Evolutionary conservation across 2,888 invertebrate species (phyloP), one percentile per base, ranked within the genome.

Genomic region (Flabesymbios commensalis): DNA sequence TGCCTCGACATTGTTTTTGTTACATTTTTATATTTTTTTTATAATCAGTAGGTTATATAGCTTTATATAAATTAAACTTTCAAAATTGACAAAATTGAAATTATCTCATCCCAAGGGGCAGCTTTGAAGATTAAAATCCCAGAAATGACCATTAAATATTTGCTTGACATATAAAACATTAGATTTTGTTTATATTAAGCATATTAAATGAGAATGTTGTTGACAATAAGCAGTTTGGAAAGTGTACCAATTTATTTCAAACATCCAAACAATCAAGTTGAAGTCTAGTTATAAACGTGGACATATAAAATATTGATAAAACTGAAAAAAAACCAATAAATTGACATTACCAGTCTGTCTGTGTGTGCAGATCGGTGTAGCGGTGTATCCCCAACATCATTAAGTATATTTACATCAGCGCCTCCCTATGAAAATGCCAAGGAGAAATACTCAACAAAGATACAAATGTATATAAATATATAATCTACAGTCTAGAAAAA

Each of bases 351-450:
- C 86, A 88, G 87, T 81, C 88, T 85, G 1, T 88, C 88, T 71
- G 89, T 89, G 78, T 88, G 88, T 4, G 89, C 87, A 22, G 89
- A 89, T 74, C 88, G 88, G 73, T 89, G 89, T 33, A 89, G 76
- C 0, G 89, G 85, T 0, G 88, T 88, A 74, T 89, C 89, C 0
- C 89, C 89, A 24, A 84, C 85, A 70, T 88, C 87, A 75, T 88
- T 89, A 31, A 87, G 85, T 43, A 86, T 85, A 72, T 89, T 87
- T 1, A 88, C 86, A 73, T 86, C 85, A 0, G 86, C 88, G 0
- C 87, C 87, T 17, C 86, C 83, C 63, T 86, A 65, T 2, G 75
- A 63, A 70, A 60, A 22, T n/a, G n/a, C n/a, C n/a, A n/a, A n/a
- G n/a, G n/a, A n/a, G n/a, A n/a, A n/a, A n/a, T n/a, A n/a, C n/a